Evolutionary conservation across 1,140 invertebrate species (phyloP).

Genomic region (Drosophila insularis): DNA sequence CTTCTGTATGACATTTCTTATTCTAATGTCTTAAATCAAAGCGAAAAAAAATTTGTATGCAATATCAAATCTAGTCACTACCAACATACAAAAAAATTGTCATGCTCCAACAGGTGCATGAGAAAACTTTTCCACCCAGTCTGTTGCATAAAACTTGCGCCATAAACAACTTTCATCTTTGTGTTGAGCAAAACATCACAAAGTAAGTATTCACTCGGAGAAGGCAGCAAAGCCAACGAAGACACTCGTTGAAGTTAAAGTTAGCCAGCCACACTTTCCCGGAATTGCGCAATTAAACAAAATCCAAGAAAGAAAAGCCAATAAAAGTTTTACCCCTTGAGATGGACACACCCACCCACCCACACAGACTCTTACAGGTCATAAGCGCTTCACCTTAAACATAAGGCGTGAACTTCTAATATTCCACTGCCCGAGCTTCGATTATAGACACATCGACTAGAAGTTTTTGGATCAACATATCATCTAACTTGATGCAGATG

Average conservation of each 20-base stretch:
- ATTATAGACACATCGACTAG: too few relatives aligned
- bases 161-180: conserved; percentile 51
- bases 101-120: conserved; percentile 52
- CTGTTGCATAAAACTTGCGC: conserved; percentile 35
- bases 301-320: conserved; percentile 52
- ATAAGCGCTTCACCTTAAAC: too few relatives aligned
- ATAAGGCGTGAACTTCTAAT: too few relatives aligned
- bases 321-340: conserved; percentile 59
- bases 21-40: too few relatives aligned
- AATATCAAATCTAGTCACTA: conserved; percentile 37
- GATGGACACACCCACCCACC: conserved; percentile 16
- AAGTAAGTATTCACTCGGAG: neutral
- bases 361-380: neutral
- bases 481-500: too few relatives aligned
- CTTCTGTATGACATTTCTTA: too few relatives aligned
- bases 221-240: conserved; percentile 24
- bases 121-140: conserved; percentile 51
- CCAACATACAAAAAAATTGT: conserved; percentile 54
- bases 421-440: too few relatives aligned
- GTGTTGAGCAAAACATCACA: conserved; percentile 25
- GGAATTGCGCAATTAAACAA: conserved; percentile 60
- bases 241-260: conserved; percentile 50
- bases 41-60: conserved; percentile 34
- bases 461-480: too few relatives aligned
- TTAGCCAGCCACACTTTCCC: conserved; percentile 47